A percentile compares a stretch with the other conserved stretches of the same genome.
Conservation (phyloP, 2,113 vertebrate genomes). For the Dissostichus mawsoni region DNA sequence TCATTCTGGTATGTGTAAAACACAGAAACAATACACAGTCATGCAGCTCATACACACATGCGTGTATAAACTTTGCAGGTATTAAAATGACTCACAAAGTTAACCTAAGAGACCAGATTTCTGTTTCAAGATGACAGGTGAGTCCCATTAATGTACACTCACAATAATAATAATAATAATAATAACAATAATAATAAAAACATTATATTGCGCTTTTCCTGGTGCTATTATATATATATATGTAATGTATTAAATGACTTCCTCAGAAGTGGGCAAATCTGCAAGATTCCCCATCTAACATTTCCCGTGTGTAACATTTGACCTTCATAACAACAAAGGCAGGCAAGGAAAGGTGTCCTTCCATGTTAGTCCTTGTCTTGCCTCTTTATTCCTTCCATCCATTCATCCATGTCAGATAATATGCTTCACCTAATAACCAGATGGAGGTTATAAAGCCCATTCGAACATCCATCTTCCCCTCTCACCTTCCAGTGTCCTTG, state of each 20-base stretch:
- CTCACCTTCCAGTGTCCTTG: slow-evolving; percentile 54
- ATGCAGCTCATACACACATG: not conserved
- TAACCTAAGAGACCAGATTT: not conserved
- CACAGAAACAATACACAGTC: not conserved
- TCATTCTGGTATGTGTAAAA: not conserved
- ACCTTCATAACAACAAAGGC: slow-evolving; percentile 20
- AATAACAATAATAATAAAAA: too few relatives aligned
- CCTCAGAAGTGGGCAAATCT: not conserved
- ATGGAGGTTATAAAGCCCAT: not conserved
- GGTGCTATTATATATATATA: not conserved
- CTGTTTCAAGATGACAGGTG: not conserved
- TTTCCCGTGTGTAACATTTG: not conserved
- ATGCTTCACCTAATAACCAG: slow-evolving; percentile 46
- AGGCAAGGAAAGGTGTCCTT: slow-evolving; percentile 39
- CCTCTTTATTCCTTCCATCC: not conserved
- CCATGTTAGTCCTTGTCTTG: slow-evolving; percentile 45
- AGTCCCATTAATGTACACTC: not conserved
- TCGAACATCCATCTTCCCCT: slow-evolving; percentile 5
- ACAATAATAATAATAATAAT: too few relatives aligned
- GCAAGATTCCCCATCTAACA: not conserved
- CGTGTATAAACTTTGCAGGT: not conserved
- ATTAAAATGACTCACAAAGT: not conserved
- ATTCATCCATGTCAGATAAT: slow-evolving; percentile 38
- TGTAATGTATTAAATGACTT: not conserved
- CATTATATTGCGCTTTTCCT: too few relatives aligned